phyloP scores from a whole-genome alignment of 30 jellyfish, hydroid and myxozoan genomes.

The Aurelia aurita region DNA sequence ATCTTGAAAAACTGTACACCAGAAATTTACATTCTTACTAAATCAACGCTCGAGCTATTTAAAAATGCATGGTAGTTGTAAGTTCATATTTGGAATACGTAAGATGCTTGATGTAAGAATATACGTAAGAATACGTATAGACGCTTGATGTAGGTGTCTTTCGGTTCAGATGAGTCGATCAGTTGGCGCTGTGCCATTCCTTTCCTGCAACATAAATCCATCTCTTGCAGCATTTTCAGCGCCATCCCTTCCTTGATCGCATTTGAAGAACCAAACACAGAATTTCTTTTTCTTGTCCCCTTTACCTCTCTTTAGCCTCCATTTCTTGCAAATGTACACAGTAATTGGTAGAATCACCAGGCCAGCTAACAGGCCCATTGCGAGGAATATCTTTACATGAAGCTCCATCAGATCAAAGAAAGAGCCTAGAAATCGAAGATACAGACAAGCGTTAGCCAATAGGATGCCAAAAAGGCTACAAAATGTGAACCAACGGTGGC shows the following conservation, averaged over 20 bases:
- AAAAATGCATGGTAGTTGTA: too few species aligned
- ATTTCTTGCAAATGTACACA: neutral
- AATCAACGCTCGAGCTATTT: too few species aligned
- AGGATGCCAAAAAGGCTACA: too few species aligned
- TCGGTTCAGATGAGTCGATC: conserved; percentile 2
- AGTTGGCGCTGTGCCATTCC: conserved; percentile 22
- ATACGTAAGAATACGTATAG: too few species aligned
- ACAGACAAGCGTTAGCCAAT: too few species aligned
- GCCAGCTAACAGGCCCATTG: conserved; percentile 31
- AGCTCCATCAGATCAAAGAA: conserved; percentile 51
- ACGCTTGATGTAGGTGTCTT: neutral
- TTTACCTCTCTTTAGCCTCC: conserved; percentile 28
- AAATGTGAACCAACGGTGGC: too few species aligned
- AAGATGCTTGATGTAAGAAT: too few species aligned
- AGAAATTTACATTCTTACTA: too few species aligned
- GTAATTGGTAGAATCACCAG: conserved; percentile 33
- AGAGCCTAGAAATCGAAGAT: conserved; percentile 43
- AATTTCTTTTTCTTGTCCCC: conserved; percentile 26
- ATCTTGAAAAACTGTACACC: too few species aligned
- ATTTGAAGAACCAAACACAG: conserved; percentile 62
- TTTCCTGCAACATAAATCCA: neutral
- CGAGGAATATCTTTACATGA: conserved; percentile 17
- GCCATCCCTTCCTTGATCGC: conserved; percentile 48
- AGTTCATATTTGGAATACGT: too few species aligned
- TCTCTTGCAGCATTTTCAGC: neutral